Base-by-base conservation (phyloP, 2,888 invertebrate genomes). In the Protophormia terraenovae region DNA sequence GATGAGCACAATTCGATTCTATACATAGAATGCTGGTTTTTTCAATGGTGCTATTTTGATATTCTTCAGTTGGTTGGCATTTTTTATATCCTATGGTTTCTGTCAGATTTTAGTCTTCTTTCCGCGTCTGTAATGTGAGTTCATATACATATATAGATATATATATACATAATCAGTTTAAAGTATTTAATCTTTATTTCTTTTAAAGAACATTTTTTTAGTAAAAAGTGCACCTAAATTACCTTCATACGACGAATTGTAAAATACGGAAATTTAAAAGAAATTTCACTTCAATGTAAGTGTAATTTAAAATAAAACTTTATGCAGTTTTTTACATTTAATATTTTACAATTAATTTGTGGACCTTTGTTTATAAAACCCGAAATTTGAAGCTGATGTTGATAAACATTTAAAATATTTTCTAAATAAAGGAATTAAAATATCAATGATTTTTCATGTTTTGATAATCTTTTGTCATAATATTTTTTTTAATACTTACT, bases 11-110 rank as follows among this genome's bases (percentile, higher is more conserved):
- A 67, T 62, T 71, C n/a, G 60, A 32, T 53, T 58, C 81, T 81
- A 81, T 81, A 67, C 38, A 81, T 81, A 81, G 81, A 81, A 81
- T 16, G 58, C 38, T 75, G 35, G 71, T 71, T 79, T 55, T 66
- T 64, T 45, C 55, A 19, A 50, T 38, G 47, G 66, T 22, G 47
- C 73, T 67, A 81, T 81, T 81, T 81, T 32, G 19, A 81, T 55
- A 75, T 75, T 75, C 47, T 60, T 75, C 22, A 75, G 67, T 75
- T 67, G 58, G 81, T 67, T 75, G 47, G 67, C 58, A 67, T 29
- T 75, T 73, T 73, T 75, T 47, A 58, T 67, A 81, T 67, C 81
- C 38, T 75, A 67, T 75, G 60, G 73, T 81, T 50, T 75, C 73
- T 58, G 62, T 64, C 53, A 53, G 64, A 75, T 67, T 47, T 75